A percentile compares a stretch with the other conserved stretches of the same genome.
These are phyloP conservation scores for Lordiphosa clarofinis DNA, from an alignment of 1,140 invertebrate species.

Conservation along the genomic window DNA sequence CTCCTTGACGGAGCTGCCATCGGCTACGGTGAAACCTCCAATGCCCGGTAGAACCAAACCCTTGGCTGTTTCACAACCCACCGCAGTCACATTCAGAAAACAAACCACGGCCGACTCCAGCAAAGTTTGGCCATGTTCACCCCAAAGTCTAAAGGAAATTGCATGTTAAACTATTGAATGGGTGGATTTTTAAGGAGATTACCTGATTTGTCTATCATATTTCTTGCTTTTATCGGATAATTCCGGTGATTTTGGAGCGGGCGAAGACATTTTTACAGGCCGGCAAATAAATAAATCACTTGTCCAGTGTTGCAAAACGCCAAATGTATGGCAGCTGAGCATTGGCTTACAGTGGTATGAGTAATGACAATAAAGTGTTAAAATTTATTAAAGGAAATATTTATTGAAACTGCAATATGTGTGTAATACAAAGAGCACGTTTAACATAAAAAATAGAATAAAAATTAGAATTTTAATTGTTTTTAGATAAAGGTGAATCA, in stretches of 20 bases:
- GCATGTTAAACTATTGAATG: not conserved
- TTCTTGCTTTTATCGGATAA: conserved; percentile 81
- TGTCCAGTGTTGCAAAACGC: conserved; percentile 40
- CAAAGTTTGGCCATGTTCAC: conserved; percentile 95
- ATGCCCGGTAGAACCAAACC: conserved; percentile 96
- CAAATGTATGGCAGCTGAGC: not conserved
- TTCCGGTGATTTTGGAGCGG: conserved; percentile 76
- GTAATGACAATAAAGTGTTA: no score
- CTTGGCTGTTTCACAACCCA: conserved; percentile 97
- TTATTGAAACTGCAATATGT: no score
- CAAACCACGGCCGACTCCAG: conserved; percentile 95
- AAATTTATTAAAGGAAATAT: no score
- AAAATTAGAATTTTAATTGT: no score
- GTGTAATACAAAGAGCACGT: no score
- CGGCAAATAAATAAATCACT: conserved; percentile 34
- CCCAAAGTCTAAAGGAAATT: conserved; percentile 88
- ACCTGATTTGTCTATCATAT: conserved; percentile 80
- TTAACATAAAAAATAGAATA: no score
- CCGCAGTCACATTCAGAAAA: conserved; percentile 95
- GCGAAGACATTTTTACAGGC: conserved; percentile 72
- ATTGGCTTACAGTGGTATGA: not conserved
- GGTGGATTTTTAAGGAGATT: no score
- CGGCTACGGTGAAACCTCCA: conserved; percentile 97
- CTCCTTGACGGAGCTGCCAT: conserved; percentile 91
- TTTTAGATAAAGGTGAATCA: no score